Conservation (phyloP, 53 echinoderm and acorn worm genomes). For the Temnopleurus reevesii region DNA sequence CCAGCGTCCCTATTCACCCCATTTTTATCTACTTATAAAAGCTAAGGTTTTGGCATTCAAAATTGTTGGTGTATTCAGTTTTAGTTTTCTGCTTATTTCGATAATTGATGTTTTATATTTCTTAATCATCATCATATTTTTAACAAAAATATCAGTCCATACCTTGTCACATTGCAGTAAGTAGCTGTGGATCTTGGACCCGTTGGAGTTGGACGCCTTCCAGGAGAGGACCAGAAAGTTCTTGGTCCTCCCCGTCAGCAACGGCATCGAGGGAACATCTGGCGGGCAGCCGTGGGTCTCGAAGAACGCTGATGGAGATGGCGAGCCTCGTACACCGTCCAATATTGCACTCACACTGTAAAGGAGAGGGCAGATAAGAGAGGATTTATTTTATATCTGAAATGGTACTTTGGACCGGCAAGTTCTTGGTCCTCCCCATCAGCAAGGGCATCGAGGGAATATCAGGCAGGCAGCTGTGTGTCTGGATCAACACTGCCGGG, state of each 20-base stretch:
- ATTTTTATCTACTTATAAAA: too few relatives aligned
- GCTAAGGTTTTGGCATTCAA: too few relatives aligned
- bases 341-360: conserved; percentile 99
- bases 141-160: not conserved
- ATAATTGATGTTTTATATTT: too few relatives aligned
- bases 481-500: conserved; percentile 75
- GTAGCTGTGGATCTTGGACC: conserved; percentile 88
- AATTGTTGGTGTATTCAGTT: too few relatives aligned
- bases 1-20: too few relatives aligned
- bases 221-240: conserved; percentile 80
- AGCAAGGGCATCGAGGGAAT: conserved; percentile 71
- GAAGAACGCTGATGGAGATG: conserved; percentile 78
- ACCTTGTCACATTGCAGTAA: conserved; percentile 97
- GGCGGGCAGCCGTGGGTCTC: conserved; percentile 85
- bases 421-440: conserved; percentile 82
- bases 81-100: too few relatives aligned
- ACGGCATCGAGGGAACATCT: conserved; percentile 78
- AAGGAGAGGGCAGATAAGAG: not conserved
- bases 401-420: too few relatives aligned
- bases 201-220: conserved; percentile 88
- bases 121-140: too few relatives aligned
- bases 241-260: conserved; percentile 76
- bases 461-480: conserved; percentile 83
- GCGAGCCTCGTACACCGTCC: conserved; percentile 81
- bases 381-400: not conserved